Percentiles rank a stretch among this genome's conserved stretches.
Evolutionary conservation across 2,888 invertebrate genomes (phyloP).

Genomic region (Noctua comes): DNA sequence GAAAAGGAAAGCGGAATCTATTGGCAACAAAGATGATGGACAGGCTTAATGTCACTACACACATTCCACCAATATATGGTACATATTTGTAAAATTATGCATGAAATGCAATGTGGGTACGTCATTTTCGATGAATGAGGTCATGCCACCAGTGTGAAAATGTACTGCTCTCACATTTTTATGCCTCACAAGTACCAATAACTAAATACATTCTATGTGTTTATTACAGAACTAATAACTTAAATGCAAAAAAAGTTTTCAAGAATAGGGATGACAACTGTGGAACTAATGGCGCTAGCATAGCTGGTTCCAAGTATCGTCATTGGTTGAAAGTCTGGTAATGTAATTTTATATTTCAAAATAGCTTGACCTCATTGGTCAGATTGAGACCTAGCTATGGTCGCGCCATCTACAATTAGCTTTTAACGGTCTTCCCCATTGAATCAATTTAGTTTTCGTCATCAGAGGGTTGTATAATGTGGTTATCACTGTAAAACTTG

Average conservation of each 20-base stretch:
- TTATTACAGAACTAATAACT: neutral
- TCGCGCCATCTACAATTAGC: too few species aligned
- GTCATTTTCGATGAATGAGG: conserved; percentile 37
- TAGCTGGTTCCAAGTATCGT: too few species aligned
- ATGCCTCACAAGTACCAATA: neutral
- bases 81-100: conserved; percentile 32
- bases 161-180: conserved; percentile 26
- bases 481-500: neutral
- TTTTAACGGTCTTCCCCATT: too few species aligned
- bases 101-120: conserved; percentile 44
- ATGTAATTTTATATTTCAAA: too few species aligned
- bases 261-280: neutral
- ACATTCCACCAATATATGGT: conserved; percentile 14
- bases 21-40: conserved; percentile 8
- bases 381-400: too few species aligned
- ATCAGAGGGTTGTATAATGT: neutral
- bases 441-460: neutral
- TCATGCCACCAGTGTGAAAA: conserved; percentile 9
- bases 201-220: neutral
- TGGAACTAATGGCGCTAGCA: too few species aligned
- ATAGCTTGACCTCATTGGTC: too few species aligned
- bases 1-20: conserved; percentile 25
- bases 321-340: too few species aligned
- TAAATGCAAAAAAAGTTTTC: neutral
- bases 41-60: neutral